Base-by-base conservation (phyloP, 2,797 vertebrate genomes). In the Antennarius maculatus region DNA sequence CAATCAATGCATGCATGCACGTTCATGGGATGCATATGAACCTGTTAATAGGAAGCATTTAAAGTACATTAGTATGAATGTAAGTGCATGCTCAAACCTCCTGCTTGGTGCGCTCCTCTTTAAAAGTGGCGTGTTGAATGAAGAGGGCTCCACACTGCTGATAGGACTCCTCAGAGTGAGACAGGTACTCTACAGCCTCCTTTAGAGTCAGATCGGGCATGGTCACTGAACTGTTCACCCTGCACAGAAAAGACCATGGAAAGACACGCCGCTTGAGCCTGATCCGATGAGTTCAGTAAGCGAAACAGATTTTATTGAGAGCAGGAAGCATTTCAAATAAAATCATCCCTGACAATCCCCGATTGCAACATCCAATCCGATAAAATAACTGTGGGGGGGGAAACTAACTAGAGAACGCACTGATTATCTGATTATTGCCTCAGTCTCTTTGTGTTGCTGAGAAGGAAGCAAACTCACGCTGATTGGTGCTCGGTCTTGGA, bases 111-210 rank as follows among this genome's bases (percentile, higher is more conserved):
- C 54, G 62, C 13, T 96, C 95, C 0, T 97, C 93, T 61, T 92
- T 95, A 87, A 91, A 98, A 84, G 96, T 95, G 81, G 86, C 83
- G 58, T 97, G 94, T 76, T 99, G 97, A 74, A 98, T 97, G 82
- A 93, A 95, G 53, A 92, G 94, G 70, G 96, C 95, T 45, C 97
- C 97, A 34, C 89, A 92, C 56, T 92, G 92, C 80, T 96, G 94
- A 65, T 81, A 84, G 54, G 82, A 93, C 67, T 95, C 93, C 2
- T 96, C 93, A 1, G 81, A 39, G 28, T 77, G 86, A 54, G 83
- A 91, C 65, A 99, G 91, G 51, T 90, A 91, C 6, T 92, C 89
- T 46, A 97, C 93, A 0, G 97, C 97, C 81, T 94, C 92, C 64
- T 93, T 89, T 2, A 98, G 90, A 63, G 92, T 95, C 77, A 97